Evolutionary conservation across 1,140 invertebrate genomes (phyloP), one percentile per base, ranked within the genome.

Genomic region (Elysia chlorotica): DNA sequence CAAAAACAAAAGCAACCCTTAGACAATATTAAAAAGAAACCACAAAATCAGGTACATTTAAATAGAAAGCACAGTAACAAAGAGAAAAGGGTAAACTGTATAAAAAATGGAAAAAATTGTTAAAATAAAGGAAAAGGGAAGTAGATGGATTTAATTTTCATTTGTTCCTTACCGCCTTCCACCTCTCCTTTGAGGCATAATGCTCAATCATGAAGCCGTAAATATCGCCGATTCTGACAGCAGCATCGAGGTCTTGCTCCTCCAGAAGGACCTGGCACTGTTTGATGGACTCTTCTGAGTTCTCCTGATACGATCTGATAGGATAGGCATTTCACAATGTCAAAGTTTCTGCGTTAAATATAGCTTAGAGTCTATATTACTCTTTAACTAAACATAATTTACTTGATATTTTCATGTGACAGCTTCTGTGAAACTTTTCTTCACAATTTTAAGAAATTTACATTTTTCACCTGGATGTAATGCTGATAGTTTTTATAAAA

Each of bases 151-250:
- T 10, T 21, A 59, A 59, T 28, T 21, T 28, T 17, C 25, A 19
- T 5, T 14, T 5, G 28, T 6, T 30, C 78, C 82, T 79, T 78
- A 88, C 87, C 68, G 82, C 81, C 80, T 88, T 88, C 82, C 85
- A 87, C 63, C 89, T 83, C 54, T 87, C 84, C 61, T 83, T 84
- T 21, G 82, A 75, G 21, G 85, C 88, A 80, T 87, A 89, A 79
- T 90, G 87, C 75, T 90, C 88, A 37, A 91, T 87, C 78, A 91
- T 89, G 57, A 91, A 85, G 30, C 89, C 90, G 81, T 89, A 91
- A 48, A 91, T 86, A 80, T 92, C 90, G 23, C 90, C 91, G 41
- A 87, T 84, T 63, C 90, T 77, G 28, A 92, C 88, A 48, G 87
- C 84, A 57, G 73, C 67, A 65, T 90, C 89, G 25, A 89, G 71